Evolutionary conservation across 2,888 invertebrate genomes (phyloP).

Genomic region (Zaprionus bogoriensis): DNA sequence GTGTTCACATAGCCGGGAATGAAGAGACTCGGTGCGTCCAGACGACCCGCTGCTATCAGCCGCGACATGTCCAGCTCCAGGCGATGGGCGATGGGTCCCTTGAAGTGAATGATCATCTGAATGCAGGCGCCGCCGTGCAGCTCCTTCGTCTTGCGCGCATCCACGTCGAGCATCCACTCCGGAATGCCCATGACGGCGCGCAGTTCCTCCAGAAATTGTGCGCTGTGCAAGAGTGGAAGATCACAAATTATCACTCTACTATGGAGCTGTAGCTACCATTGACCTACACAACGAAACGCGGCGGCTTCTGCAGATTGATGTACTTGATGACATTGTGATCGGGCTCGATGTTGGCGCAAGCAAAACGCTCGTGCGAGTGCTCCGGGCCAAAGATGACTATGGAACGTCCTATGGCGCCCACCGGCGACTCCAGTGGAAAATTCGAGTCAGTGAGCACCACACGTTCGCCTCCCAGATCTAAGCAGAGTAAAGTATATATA

Average conservation of each 20-base stretch:
- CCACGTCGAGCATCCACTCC: constrained; percentile 94
- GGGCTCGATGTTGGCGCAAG: constrained; percentile 95
- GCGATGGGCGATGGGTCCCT: constrained; percentile 90
- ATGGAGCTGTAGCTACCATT: neutral
- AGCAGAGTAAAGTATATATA: neutral
- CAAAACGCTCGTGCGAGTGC: constrained; percentile 88
- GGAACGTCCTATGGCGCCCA: constrained; percentile 91
- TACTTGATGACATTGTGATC: constrained; percentile 96
- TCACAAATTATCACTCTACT: neutral
- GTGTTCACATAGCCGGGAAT: constrained; percentile 90
- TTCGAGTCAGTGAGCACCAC: constrained; percentile 92
- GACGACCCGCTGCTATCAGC: constrained; percentile 88
- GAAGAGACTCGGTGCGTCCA: constrained; percentile 89
- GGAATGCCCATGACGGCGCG: constrained; percentile 92
- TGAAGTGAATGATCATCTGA: constrained; percentile 93
- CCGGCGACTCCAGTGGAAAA: constrained; percentile 91
- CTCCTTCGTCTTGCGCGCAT: constrained; percentile 90
- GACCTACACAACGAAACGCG: constrained; percentile 92
- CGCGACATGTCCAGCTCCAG: constrained; percentile 91
- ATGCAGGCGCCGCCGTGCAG: constrained; percentile 91
- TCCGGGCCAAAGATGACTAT: constrained; percentile 92
- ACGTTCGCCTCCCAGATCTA: constrained; percentile 89
- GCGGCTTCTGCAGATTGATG: constrained; percentile 92
- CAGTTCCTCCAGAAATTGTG: constrained; percentile 92
- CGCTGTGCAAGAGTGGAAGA: constrained; percentile 83